These are phyloP conservation scores for Dryomyza anilis DNA, from an alignment of 2,888 invertebrate species.

Conservation along the genomic window DNA sequence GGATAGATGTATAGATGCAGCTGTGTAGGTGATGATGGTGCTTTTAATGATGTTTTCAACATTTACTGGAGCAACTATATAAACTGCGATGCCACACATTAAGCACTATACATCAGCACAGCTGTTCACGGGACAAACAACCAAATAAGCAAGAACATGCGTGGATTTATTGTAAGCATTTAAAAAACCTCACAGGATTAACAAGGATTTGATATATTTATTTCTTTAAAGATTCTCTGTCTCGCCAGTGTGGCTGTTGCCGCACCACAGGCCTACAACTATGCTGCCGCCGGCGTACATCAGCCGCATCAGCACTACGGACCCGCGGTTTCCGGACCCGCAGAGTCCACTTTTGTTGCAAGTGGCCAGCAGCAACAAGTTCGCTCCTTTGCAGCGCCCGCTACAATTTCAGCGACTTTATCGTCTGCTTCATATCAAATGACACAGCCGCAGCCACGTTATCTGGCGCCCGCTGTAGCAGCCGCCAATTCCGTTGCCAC, in stretches of 20 bases:
- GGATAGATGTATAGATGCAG: neutral
- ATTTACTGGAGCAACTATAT: slow-evolving; percentile 23
- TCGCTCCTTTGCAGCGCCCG: neutral
- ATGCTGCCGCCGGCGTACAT: slow-evolving; percentile 24
- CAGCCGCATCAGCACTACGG: slow-evolving; percentile 20
- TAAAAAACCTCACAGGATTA: neutral
- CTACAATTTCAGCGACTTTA: neutral
- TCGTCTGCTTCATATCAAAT: neutral
- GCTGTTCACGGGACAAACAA: slow-evolving; percentile 11
- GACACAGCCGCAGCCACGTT: slow-evolving; percentile 19
- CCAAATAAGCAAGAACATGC: slow-evolving; percentile 39
- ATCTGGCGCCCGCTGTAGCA: slow-evolving; percentile 15
- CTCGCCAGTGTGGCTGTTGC: slow-evolving; percentile 32
- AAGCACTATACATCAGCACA: too few relatives aligned
- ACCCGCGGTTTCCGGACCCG: neutral
- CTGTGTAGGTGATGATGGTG: too few relatives aligned
- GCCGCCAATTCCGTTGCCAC: slow-evolving; percentile 10
- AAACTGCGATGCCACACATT: too few relatives aligned
- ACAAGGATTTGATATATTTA: neutral
- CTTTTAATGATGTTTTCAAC: too few relatives aligned
- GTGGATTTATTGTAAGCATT: slow-evolving; percentile 40
- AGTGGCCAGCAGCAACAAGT: neutral
- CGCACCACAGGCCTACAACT: slow-evolving; percentile 38
- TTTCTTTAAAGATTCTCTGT: slow-evolving; percentile 33
- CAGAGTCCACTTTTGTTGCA: neutral